These are phyloP conservation scores for Erythrolamprus reginae DNA, from an alignment of 2,113 vertebrate genomes.

Conservation along the genomic window DNA sequence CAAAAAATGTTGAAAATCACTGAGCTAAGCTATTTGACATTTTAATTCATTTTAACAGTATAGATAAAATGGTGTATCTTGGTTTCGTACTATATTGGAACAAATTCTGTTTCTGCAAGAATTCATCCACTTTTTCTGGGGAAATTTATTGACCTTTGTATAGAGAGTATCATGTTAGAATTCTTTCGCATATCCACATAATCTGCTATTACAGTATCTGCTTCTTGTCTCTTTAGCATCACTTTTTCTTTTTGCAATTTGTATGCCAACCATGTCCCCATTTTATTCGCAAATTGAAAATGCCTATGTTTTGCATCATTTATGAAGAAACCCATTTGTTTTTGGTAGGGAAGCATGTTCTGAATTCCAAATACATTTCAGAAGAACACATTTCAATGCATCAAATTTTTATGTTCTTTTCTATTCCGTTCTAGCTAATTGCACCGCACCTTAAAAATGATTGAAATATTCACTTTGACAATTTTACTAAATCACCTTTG, in stretches of 20 bases:
- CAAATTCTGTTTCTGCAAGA: background rate
- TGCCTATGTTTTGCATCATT: background rate
- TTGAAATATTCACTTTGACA: background rate
- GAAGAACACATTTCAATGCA: background rate
- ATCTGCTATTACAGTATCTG: background rate
- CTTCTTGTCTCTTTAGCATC: background rate
- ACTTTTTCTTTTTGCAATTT: background rate
- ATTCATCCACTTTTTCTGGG: background rate
- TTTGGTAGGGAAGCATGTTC: background rate
- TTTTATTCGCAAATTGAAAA: background rate
- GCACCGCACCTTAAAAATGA: background rate
- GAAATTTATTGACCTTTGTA: background rate
- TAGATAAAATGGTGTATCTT: background rate
- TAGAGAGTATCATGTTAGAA: background rate
- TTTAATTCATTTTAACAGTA: background rate
- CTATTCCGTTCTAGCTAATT: background rate
- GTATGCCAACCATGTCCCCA: background rate
- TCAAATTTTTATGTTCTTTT: background rate
- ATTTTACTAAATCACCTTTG: background rate
- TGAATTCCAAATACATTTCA: background rate
- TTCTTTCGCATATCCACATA: background rate
- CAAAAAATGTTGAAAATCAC: too few species aligned
- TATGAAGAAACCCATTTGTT: background rate
- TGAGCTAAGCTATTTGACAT: fast-evolving
- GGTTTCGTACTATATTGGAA: background rate